Evolutionary conservation across 2,888 invertebrate genomes (phyloP).

Genomic region (Macrosiphum euphorbiae): DNA sequence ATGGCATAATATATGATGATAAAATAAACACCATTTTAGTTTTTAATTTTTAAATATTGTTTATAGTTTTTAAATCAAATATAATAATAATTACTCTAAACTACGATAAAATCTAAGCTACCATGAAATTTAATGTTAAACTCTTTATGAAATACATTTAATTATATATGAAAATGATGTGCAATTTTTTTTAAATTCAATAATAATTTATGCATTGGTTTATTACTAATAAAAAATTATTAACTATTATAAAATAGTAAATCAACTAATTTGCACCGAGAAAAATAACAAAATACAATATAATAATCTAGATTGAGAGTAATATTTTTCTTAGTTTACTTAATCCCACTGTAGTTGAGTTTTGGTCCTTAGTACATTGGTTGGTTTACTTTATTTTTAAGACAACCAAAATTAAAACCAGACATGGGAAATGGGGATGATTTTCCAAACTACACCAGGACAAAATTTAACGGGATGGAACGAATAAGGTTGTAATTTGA

Average conservation of each 20-base stretch:
- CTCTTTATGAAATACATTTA: neutral
- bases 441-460: neutral
- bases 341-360: neutral
- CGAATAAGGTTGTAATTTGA: conserved; percentile 21
- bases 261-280: neutral
- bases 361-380: neutral
- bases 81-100: neutral
- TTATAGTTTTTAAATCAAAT: neutral
- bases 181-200: neutral
- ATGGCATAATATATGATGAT: too few species aligned
- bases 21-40: too few species aligned
- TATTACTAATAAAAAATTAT: neutral
- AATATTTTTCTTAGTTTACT: neutral
- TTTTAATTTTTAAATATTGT: neutral
- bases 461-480: neutral
- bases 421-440: neutral
- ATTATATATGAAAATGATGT: too few species aligned
- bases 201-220: neutral
- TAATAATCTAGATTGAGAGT: neutral
- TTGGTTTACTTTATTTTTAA: neutral
- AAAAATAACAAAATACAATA: neutral
- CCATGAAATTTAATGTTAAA: too few species aligned
- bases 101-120: too few species aligned
- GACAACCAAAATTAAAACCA: neutral
- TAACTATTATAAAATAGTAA: conserved; percentile 24